These are phyloP conservation scores for Hypercompe scribonia DNA, from an alignment of 2,888 invertebrate species.

Conservation along the genomic window DNA sequence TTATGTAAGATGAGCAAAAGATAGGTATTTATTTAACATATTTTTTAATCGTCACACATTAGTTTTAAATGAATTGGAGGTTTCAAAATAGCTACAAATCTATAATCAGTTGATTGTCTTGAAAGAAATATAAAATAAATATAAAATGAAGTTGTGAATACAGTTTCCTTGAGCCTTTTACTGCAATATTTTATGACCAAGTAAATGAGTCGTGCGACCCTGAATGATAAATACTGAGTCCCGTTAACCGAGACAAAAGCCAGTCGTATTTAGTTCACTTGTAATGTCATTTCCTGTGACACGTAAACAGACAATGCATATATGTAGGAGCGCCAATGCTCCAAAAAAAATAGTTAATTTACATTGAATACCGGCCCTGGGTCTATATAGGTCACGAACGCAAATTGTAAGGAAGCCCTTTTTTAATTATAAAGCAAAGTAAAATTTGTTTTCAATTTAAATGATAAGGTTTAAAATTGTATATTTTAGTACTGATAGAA, in stretches of 20 bases:
- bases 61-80: neutral
- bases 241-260: conserved; percentile 70
- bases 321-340: conserved; percentile 56
- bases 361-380: conserved; percentile 68
- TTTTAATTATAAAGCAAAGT: neutral
- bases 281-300: conserved; percentile 70
- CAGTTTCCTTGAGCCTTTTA: conserved; percentile 22
- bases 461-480: neutral
- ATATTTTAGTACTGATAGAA: neutral
- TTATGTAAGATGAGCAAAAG: neutral
- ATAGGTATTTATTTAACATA: neutral
- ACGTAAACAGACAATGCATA: conserved; percentile 61
- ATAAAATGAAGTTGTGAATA: conserved; percentile 12
- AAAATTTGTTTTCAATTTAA: neutral
- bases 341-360: conserved; percentile 69
- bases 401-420: conserved; percentile 29
- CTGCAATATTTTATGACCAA: conserved; percentile 44
- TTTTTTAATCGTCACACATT: neutral
- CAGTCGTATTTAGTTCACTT: conserved; percentile 62
- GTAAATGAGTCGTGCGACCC: conserved; percentile 62
- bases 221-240: conserved; percentile 64
- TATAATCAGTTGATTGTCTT: neutral
- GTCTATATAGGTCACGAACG: conserved; percentile 36
- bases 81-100: neutral
- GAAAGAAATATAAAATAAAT: neutral